These are phyloP conservation scores for Grallaria varia DNA, from an alignment of 2,113 vertebrate genomes.

Conservation along the genomic window DNA sequence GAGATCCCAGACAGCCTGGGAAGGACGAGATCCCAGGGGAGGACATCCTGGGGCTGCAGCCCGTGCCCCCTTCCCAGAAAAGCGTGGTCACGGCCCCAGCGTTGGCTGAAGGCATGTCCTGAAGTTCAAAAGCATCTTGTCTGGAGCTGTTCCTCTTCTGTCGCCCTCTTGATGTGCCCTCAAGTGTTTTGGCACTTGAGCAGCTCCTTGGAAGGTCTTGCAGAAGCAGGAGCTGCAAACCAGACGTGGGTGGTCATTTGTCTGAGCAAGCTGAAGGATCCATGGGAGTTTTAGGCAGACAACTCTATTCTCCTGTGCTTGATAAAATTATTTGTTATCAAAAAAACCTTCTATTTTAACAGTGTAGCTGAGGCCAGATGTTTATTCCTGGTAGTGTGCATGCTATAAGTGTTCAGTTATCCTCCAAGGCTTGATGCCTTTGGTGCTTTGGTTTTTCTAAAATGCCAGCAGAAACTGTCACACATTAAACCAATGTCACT, in stretches of 20 bases:
- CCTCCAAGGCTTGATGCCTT: neutral
- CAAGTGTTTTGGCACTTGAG: neutral
- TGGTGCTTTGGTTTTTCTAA: neutral
- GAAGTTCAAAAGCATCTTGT: neutral
- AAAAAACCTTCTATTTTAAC: neutral
- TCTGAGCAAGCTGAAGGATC: neutral
- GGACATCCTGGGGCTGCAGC: neutral
- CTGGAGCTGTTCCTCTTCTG: neutral
- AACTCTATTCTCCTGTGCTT: neutral
- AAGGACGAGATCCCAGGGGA: neutral
- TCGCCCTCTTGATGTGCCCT: neutral
- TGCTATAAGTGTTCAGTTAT: neutral
- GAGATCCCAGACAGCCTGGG: neutral
- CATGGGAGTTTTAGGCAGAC: neutral
- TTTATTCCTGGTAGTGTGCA: neutral
- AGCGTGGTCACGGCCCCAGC: neutral
- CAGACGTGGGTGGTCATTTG: neutral
- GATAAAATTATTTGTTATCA: neutral
- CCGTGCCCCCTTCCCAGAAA: neutral
- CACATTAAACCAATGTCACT: neutral
- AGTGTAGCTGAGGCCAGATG: neutral
- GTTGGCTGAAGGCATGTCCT: neutral
- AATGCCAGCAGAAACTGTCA: neutral
- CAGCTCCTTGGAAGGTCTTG: neutral
- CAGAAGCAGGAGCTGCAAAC: neutral